phyloP scores from a whole-genome alignment of 2,113 vertebrate species.

The Ardeotis arabs region DNA sequence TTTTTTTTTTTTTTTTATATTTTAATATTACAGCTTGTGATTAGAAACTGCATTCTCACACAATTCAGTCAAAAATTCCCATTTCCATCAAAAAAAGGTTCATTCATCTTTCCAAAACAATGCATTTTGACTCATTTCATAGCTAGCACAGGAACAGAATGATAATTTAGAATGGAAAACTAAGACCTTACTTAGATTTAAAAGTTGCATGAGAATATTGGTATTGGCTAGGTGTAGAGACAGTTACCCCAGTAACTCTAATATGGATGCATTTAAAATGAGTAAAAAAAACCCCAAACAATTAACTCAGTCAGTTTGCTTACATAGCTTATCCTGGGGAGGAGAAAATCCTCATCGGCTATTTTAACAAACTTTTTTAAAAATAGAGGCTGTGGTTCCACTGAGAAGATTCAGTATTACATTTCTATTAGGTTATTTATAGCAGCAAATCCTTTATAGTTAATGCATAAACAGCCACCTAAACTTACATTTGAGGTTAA shows the following conservation, averaged over 20 bases:
- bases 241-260: background rate
- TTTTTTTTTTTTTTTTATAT: background rate
- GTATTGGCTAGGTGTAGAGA: background rate
- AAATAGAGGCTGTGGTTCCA: background rate
- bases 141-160: background rate
- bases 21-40: accelerated
- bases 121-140: background rate
- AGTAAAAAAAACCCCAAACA: background rate
- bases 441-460: background rate
- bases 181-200: background rate
- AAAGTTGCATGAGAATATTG: background rate
- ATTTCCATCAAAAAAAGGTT: background rate
- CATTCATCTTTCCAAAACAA: background rate
- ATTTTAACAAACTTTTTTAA: background rate
- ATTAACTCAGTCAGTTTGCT: background rate
- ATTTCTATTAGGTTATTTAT: background rate
- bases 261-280: background rate
- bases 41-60: background rate
- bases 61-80: background rate
- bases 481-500: background rate
- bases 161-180: background rate
- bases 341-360: background rate
- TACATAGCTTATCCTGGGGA: background rate
- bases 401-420: background rate
- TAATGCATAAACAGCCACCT: background rate